Evolutionary conservation across 2,888 invertebrate genomes (phyloP).

Genomic region (Stenichneumon culpator): DNA sequence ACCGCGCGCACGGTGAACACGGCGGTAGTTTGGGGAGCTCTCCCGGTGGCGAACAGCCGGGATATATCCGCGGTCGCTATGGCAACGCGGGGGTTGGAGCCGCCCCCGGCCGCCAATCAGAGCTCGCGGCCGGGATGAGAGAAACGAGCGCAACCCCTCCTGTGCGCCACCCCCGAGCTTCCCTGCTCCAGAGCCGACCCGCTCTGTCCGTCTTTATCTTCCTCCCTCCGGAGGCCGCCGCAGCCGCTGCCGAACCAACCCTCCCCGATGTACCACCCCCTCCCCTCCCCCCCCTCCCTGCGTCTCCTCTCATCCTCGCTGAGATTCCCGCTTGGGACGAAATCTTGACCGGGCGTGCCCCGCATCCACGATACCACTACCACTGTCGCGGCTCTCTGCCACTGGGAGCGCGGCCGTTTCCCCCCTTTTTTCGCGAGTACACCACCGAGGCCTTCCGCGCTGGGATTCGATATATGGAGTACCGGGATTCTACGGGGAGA

Average conservation of each 20-base stretch:
- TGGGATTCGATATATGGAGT: slow-evolving; percentile 68
- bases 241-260: background rate
- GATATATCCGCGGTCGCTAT: slow-evolving; percentile 86
- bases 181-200: slow-evolving; percentile 14
- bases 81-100: slow-evolving; percentile 86
- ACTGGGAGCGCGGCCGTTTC: slow-evolving; percentile 37
- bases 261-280: slow-evolving; percentile 38
- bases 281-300: slow-evolving; percentile 45
- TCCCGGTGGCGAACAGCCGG: slow-evolving; percentile 78
- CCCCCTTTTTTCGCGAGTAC: slow-evolving; percentile 28
- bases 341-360: slow-evolving; percentile 86
- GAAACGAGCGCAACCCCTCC: slow-evolving; percentile 76
- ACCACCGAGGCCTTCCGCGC: slow-evolving; percentile 24
- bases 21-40: slow-evolving; percentile 28
- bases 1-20: slow-evolving; percentile 10
- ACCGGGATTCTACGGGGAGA: slow-evolving; percentile 38
- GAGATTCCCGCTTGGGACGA: slow-evolving; percentile 85
- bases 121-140: slow-evolving; percentile 84
- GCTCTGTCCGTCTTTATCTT: slow-evolving; percentile 8
- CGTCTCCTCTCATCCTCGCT: slow-evolving; percentile 74
- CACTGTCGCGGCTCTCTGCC: slow-evolving; percentile 61
- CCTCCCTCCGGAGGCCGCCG: slow-evolving; percentile 34
- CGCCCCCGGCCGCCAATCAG: slow-evolving; percentile 87
- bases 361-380: slow-evolving; percentile 82
- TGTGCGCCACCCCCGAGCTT: slow-evolving; percentile 33